These are phyloP conservation scores for Hydraecia micacea DNA, from an alignment of 2,888 invertebrate genomes.

Conservation along the genomic window DNA sequence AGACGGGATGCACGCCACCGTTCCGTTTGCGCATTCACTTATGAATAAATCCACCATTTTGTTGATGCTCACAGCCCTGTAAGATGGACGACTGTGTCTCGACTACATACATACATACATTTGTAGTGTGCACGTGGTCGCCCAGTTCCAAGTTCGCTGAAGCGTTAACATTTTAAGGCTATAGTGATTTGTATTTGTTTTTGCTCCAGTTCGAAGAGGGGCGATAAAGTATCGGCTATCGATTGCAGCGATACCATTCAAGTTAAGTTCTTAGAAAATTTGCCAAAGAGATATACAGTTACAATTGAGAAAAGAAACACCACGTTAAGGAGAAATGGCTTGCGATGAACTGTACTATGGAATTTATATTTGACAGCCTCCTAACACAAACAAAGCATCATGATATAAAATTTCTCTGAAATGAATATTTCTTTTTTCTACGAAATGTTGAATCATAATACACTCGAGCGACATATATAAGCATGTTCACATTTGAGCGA, in stretches of 20 bases:
- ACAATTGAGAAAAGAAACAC: neutral
- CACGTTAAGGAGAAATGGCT: neutral
- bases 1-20: constrained; percentile 25
- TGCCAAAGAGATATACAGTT: neutral
- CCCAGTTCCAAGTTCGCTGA: constrained; percentile 12
- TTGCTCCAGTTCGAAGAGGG: constrained; percentile 8
- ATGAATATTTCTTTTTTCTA: constrained; percentile 12
- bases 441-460: constrained; percentile 19
- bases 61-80: constrained; percentile 42
- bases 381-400: neutral
- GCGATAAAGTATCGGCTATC: constrained; percentile 8
- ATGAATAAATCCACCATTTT: constrained; percentile 57
- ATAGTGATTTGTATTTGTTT: neutral
- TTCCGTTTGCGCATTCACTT: constrained; percentile 47
- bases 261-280: neutral
- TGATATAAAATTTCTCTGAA: constrained; percentile 7
- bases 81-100: constrained; percentile 35
- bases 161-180: constrained; percentile 29
- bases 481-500: constrained; percentile 13
- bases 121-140: constrained; percentile 26
- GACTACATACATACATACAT: constrained; percentile 11
- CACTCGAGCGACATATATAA: constrained; percentile 5
- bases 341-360: neutral
- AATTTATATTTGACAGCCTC: constrained; percentile 23
- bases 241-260: neutral